Evolutionary conservation across 2,113 vertebrate genomes (phyloP).

Genomic region (Paralichthys olivaceus): DNA sequence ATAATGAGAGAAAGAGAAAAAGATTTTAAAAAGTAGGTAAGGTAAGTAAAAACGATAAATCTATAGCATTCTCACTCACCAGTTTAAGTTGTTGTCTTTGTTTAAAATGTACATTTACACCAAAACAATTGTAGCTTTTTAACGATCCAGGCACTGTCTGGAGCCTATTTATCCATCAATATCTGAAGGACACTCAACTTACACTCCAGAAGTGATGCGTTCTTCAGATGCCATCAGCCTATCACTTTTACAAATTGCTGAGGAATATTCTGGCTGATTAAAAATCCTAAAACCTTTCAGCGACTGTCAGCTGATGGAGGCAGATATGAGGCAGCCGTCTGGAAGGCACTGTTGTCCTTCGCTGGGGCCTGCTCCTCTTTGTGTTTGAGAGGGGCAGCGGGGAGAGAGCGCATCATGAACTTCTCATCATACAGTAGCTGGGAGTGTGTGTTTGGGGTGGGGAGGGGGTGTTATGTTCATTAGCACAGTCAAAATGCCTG

Average conservation of each 20-base stretch:
- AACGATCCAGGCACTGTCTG: slow-evolving; percentile 7
- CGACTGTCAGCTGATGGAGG: slow-evolving; percentile 18
- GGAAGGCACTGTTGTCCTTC: slow-evolving; percentile 65
- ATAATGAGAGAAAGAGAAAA: too few species aligned
- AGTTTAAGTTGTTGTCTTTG: slow-evolving; percentile 36
- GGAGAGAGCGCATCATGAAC: slow-evolving; percentile 60
- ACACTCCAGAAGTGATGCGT: slow-evolving; percentile 31
- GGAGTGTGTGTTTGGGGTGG: slow-evolving; percentile 60
- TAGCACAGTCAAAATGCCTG: slow-evolving; percentile 83
- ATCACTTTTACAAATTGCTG: slow-evolving; percentile 41
- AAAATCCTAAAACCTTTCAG: slow-evolving; percentile 38
- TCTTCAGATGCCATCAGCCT: slow-evolving; percentile 9
- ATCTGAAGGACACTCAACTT: slow-evolving; percentile 29
- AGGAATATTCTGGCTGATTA: slow-evolving; percentile 35
- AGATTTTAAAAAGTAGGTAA: too few species aligned
- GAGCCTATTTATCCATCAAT: slow-evolving; percentile 27
- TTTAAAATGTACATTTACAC: slow-evolving; percentile 35
- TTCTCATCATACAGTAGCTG: slow-evolving; percentile 76
- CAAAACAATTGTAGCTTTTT: slow-evolving; percentile 29
- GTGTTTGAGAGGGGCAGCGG: slow-evolving; percentile 57
- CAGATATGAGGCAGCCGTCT: slow-evolving; percentile 49
- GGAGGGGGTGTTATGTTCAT: slow-evolving; percentile 80
- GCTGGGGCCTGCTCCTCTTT: slow-evolving; percentile 59
- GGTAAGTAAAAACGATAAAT: neutral
- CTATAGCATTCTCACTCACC: slow-evolving; percentile 8